Evolutionary conservation across 2,888 invertebrate species (phyloP).

Genomic region (Ectobius pallidus): DNA sequence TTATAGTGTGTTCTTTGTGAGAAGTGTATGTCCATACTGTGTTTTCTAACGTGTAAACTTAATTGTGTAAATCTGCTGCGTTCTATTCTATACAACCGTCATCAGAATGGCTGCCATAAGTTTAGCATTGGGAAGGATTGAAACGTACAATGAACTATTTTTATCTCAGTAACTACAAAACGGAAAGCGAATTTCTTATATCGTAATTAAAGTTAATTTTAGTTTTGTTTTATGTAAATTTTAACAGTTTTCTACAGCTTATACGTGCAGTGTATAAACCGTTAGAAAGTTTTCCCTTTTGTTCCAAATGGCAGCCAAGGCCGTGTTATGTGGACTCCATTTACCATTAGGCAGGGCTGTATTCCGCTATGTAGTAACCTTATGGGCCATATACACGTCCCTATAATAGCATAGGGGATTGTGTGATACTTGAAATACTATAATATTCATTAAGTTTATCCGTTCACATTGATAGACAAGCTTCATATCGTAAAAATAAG

Average conservation of each 20-base stretch:
- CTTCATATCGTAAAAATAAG: conserved; percentile 41
- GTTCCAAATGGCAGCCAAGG: conserved; percentile 57
- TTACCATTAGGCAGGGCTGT: conserved; percentile 45
- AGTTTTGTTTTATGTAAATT: conserved; percentile 46
- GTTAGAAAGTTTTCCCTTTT: conserved; percentile 49
- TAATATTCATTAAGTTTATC: neutral
- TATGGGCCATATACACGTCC: conserved; percentile 44
- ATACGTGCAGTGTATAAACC: neutral
- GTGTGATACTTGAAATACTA: conserved; percentile 30
- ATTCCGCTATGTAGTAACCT: conserved; percentile 44
- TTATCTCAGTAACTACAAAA: conserved; percentile 42
- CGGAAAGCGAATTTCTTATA: conserved; percentile 41
- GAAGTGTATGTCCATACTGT: conserved; percentile 47
- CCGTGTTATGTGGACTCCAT: conserved; percentile 57
- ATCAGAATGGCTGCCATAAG: conserved; percentile 63
- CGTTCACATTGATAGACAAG: neutral
- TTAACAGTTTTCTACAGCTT: conserved; percentile 40
- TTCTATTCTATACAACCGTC: conserved; percentile 53
- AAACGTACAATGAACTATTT: conserved; percentile 31
- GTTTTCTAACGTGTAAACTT: conserved; percentile 50
- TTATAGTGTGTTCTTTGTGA: conserved; percentile 50
- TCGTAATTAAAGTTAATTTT: conserved; percentile 50
- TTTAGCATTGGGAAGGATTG: conserved; percentile 55
- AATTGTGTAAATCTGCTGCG: conserved; percentile 52
- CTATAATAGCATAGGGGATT: conserved; percentile 42